Conservation (phyloP, 2,888 invertebrate genomes). For the Xylophagus ater region DNA sequence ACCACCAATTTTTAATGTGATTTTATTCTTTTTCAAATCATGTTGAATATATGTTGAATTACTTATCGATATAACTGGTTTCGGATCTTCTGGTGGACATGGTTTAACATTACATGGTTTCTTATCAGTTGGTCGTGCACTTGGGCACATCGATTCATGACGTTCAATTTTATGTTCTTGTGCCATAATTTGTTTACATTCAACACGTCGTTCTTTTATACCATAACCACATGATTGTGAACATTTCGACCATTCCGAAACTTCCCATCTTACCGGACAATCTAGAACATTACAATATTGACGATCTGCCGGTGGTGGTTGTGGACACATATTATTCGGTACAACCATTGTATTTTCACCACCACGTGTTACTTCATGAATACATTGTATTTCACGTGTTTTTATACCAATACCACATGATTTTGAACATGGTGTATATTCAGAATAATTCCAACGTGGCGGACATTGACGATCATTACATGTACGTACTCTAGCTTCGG, state of each 20-base stretch:
- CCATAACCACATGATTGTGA: constrained; percentile 89
- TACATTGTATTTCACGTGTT: constrained; percentile 59
- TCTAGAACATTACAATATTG: constrained; percentile 88
- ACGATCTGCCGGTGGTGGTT: constrained; percentile 77
- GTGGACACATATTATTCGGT: constrained; percentile 84
- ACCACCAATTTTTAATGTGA: constrained; percentile 80
- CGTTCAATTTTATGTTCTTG: constrained; percentile 81
- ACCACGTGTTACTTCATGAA: constrained; percentile 64
- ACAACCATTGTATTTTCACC: constrained; percentile 83
- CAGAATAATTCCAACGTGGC: constrained; percentile 85
- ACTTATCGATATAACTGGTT: constrained; percentile 64
- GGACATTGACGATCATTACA: constrained; percentile 95
- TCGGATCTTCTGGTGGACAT: constrained; percentile 59
- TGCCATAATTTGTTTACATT: constrained; percentile 87
- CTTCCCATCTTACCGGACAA: constrained; percentile 84
- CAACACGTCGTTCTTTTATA: constrained; percentile 65
- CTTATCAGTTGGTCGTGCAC: constrained; percentile 60
- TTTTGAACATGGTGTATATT: constrained; percentile 81
- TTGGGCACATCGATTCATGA: constrained; percentile 61
- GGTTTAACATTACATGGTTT: constrained; percentile 78
- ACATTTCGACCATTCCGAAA: constrained; percentile 83
- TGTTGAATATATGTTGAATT: constrained; percentile 77
- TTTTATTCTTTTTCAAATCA: constrained; percentile 67
- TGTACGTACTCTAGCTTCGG: constrained; percentile 75
- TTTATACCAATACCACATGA: constrained; percentile 91